phyloP scores from a whole-genome alignment of 2,888 invertebrate species.

The Melinaea marsaeus region DNA sequence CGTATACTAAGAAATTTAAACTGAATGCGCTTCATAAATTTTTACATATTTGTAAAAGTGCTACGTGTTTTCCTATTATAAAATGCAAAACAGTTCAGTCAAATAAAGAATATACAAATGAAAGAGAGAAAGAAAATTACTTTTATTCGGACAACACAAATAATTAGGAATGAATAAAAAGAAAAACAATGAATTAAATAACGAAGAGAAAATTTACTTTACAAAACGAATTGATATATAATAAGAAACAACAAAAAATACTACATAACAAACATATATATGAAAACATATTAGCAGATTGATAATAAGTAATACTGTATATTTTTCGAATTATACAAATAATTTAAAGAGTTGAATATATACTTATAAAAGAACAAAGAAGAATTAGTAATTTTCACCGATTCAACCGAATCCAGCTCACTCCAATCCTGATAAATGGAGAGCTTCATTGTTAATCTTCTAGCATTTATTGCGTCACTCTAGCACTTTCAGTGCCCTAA shows the following conservation, averaged over 20 bases:
- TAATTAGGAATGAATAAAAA: too few species aligned
- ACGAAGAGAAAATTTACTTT: too few species aligned
- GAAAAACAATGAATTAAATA: too few species aligned
- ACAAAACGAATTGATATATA: too few species aligned
- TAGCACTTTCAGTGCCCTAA: constrained; percentile 28
- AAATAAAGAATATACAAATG: background rate
- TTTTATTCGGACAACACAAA: too few species aligned
- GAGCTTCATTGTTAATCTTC: constrained; percentile 31
- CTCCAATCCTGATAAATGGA: constrained; percentile 31
- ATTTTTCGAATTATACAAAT: too few species aligned
- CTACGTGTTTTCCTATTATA: constrained; percentile 3
- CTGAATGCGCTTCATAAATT: background rate
- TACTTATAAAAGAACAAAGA: constrained; percentile 12
- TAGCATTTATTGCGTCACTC: constrained; percentile 34
- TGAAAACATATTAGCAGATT: too few species aligned
- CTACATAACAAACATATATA: too few species aligned
- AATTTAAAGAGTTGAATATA: constrained; percentile 8
- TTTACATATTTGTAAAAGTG: constrained; percentile 8
- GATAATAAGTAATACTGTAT: too few species aligned
- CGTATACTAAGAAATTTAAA: constrained; percentile 4
- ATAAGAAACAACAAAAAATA: too few species aligned
- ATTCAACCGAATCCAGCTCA: constrained; percentile 21
- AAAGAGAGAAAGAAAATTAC: too few species aligned
- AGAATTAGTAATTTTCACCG: constrained; percentile 10
- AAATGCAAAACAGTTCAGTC: constrained; percentile 9